Conservation (phyloP, 2,113 vertebrate species). For the Mastomys natalensis region DNA sequence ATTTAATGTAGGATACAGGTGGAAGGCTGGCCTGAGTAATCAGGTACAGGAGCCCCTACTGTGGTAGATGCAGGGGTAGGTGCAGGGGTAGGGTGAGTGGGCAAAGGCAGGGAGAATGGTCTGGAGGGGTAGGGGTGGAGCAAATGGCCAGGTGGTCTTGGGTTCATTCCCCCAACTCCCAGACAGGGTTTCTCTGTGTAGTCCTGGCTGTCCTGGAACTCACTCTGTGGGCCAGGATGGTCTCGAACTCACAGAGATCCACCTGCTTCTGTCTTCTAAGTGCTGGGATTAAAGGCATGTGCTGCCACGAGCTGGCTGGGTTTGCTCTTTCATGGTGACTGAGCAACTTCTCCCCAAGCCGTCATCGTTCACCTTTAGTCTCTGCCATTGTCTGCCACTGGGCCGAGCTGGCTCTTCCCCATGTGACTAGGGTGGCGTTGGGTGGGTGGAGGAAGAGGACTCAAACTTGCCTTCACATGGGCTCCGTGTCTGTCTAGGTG, state of each 20-base stretch:
- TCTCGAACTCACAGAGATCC: neutral
- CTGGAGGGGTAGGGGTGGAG: neutral
- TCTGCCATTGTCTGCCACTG: rapidly evolving
- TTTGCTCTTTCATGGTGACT: rapidly evolving
- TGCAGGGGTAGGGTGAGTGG: neutral
- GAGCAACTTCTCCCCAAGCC: rapidly evolving
- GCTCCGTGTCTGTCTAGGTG: conserved; percentile 76
- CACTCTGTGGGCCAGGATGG: neutral
- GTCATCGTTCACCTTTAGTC: rapidly evolving
- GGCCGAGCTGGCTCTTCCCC: no score
- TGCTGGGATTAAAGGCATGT: neutral
- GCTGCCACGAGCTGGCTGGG: neutral
- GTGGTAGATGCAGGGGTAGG: no score
- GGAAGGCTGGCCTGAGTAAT: rapidly evolving
- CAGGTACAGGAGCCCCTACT: neutral
- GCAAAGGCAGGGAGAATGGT: neutral
- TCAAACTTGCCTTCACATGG: neutral
- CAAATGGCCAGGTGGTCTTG: neutral
- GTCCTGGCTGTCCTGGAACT: neutral
- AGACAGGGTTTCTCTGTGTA: neutral
- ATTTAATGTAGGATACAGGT: rapidly evolving
- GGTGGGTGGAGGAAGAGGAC: rapidly evolving
- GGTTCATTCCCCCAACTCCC: rapidly evolving
- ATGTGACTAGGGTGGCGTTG: rapidly evolving
- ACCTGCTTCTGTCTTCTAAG: neutral